phyloP scores from a whole-genome alignment of 1,140 invertebrate genomes.

The Neoseiulus cucumeris region DNA sequence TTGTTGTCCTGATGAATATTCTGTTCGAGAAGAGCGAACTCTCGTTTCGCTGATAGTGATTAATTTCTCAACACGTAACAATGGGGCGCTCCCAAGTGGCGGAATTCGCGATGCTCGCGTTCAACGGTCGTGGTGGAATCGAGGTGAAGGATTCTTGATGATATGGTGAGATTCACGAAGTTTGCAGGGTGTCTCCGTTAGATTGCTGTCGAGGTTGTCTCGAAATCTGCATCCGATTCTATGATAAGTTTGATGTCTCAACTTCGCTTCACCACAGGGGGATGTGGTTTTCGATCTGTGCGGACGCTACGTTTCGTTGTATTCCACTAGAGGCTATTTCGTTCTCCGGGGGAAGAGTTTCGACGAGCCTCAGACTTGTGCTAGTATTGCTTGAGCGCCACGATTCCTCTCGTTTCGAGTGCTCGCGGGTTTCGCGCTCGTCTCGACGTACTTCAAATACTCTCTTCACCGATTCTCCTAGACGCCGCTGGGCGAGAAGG shows the following conservation, averaged over 20 bases:
- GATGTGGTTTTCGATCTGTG: background rate
- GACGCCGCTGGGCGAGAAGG: background rate
- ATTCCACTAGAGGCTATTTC: background rate
- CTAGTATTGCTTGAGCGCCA: background rate
- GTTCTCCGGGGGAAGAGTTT: slow-evolving; percentile 10
- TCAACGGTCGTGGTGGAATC: background rate
- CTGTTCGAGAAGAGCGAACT: background rate
- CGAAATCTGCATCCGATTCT: background rate
- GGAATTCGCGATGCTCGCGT: background rate
- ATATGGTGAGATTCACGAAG: background rate
- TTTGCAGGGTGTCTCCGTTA: background rate
- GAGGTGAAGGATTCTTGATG: background rate
- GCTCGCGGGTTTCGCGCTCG: background rate
- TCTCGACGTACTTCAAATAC: background rate
- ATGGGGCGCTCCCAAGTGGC: slow-evolving; percentile 4
- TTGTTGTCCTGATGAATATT: background rate
- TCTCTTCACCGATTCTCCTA: background rate
- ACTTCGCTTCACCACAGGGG: background rate
- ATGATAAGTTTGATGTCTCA: background rate
- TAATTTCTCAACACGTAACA: background rate
- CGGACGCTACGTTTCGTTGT: background rate
- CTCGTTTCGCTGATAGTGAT: background rate
- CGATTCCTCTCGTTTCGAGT: background rate
- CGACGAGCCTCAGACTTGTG: background rate
- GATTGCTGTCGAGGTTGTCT: background rate